A percentile compares a stretch with the other conserved stretches of the same genome.
These are phyloP conservation scores for Meliscaeva auricollis DNA, from an alignment of 2,888 invertebrate genomes.

Conservation along the genomic window DNA sequence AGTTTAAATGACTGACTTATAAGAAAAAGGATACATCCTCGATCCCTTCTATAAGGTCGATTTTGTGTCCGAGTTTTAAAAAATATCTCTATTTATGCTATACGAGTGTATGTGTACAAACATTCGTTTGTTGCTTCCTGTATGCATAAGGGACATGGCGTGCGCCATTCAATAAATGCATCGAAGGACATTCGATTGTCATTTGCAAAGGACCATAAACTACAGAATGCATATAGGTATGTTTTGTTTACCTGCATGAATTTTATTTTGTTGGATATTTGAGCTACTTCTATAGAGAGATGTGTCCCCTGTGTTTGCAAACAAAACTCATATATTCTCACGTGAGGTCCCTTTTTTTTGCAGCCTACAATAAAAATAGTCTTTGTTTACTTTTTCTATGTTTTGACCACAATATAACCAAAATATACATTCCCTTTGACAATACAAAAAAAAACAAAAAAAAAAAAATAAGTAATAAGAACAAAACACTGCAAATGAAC, in stretches of 20 bases:
- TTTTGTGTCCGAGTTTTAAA: conserved; percentile 30
- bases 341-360: conserved; percentile 69
- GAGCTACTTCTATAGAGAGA: conserved; percentile 39
- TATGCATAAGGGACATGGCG: conserved; percentile 59
- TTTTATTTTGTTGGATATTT: conserved; percentile 14
- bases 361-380: conserved; percentile 42
- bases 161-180: conserved; percentile 70
- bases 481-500: conserved; percentile 68
- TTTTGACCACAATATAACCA: conserved; percentile 83
- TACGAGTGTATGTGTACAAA: conserved; percentile 57
- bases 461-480: conserved; percentile 47
- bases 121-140: conserved; percentile 66
- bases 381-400: conserved; percentile 79
- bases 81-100: conserved; percentile 61
- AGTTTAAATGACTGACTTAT: conserved; percentile 60
- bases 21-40: conserved; percentile 45
- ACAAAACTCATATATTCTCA: conserved; percentile 72
- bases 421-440: conserved; percentile 79
- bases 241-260: conserved; percentile 65
- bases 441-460: conserved; percentile 58
- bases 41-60: conserved; percentile 3
- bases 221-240: neutral
- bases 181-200: conserved; percentile 71
- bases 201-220: conserved; percentile 45
- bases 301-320: conserved; percentile 70